phyloP scores from a whole-genome alignment of 2,797 vertebrate genomes.

The Amblyopsis hoosieri region DNA sequence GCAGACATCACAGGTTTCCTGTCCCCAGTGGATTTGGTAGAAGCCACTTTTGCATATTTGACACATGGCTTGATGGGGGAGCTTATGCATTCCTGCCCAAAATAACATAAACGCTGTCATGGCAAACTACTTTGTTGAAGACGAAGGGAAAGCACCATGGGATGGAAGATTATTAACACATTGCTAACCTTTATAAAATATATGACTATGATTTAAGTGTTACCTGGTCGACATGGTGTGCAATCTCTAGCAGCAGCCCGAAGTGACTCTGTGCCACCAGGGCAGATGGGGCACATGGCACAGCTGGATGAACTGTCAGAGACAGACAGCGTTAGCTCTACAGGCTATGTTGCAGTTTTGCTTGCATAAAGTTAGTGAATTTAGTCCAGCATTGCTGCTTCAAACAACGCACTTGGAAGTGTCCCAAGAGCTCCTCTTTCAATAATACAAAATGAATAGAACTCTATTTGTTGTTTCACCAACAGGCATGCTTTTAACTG shows the following conservation, averaged over 20 bases:
- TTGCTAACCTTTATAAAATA: neutral
- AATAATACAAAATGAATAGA: neutral
- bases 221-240: constrained; percentile 82
- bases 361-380: neutral
- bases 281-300: constrained; percentile 74
- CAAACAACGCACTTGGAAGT: constrained; percentile 1
- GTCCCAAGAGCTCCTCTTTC: neutral
- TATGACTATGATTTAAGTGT: neutral
- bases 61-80: constrained; percentile 74
- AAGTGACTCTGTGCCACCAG: constrained; percentile 79
- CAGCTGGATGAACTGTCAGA: constrained; percentile 78
- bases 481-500: too few relatives aligned
- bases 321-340: neutral
- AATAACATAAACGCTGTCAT: constrained; percentile 4
- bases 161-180: too few relatives aligned
- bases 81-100: constrained; percentile 83
- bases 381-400: neutral
- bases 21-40: constrained; percentile 81
- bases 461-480: neutral
- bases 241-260: constrained; percentile 71
- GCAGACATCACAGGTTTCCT: constrained; percentile 83
- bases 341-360: too few relatives aligned
- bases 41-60: constrained; percentile 82
- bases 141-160: too few relatives aligned
- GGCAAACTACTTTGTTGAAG: too few relatives aligned